Conservation (phyloP, 1,140 invertebrate genomes). For the Bombus balteatus region DNA sequence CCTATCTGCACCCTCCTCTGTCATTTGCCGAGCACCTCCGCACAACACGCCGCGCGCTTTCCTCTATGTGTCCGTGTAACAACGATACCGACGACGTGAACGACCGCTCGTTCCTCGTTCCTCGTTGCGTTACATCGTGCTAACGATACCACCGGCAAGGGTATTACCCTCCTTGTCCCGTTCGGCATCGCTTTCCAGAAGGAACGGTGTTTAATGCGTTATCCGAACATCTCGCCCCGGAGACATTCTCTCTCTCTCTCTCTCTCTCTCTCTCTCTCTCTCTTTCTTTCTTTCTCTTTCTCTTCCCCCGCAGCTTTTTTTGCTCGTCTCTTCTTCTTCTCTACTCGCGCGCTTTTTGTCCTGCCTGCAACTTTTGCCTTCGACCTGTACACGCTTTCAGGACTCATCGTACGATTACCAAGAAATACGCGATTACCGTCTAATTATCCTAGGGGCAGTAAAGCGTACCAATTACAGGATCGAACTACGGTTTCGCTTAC, state of each 20-base stretch:
- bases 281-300: neutral
- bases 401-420: neutral
- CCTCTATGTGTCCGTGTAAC: slow-evolving; percentile 2
- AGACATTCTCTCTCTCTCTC: neutral
- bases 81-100: slow-evolving; percentile 49
- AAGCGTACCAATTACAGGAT: slow-evolving; percentile 1
- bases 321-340: neutral
- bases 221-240: slow-evolving; percentile 13
- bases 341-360: neutral
- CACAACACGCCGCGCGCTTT: neutral
- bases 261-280: neutral
- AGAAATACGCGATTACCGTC: neutral
- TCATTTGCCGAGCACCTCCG: slow-evolving; percentile 45
- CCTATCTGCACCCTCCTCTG: slow-evolving; percentile 5
- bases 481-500: neutral
- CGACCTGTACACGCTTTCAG: neutral
- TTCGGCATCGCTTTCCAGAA: slow-evolving; percentile 32
- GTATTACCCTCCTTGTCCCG: slow-evolving; percentile 43
- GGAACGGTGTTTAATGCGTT: slow-evolving; percentile 53
- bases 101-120: slow-evolving; percentile 52
- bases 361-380: neutral
- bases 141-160: slow-evolving; percentile 48
- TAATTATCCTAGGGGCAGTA: neutral
- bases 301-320: neutral
- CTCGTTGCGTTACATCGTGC: slow-evolving; percentile 47